phyloP scores from a whole-genome alignment of 2,888 invertebrate species.

The Nomada lathburiana region DNA sequence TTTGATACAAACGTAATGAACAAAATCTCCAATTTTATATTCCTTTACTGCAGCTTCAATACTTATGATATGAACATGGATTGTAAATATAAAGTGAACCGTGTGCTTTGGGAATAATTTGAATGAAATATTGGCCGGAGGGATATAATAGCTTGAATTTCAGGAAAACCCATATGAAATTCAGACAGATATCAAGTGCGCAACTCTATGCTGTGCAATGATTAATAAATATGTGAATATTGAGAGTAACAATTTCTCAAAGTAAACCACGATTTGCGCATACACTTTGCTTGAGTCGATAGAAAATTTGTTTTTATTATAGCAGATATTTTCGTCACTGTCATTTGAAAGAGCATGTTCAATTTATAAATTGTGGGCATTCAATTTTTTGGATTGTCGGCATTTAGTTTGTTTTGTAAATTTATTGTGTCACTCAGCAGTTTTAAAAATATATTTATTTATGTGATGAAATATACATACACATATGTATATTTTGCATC shows the following conservation, averaged over 20 bases:
- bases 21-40: not conserved
- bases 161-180: not conserved
- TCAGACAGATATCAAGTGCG: not conserved
- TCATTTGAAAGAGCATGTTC: too few species aligned
- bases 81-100: constrained; percentile 11
- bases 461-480: too few species aligned
- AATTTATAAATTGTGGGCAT: too few species aligned
- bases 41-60: not conserved
- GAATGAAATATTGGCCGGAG: constrained; percentile 13
- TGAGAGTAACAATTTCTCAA: not conserved
- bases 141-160: constrained; percentile 1
- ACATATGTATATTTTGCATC: too few species aligned
- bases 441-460: too few species aligned
- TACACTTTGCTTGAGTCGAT: too few species aligned
- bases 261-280: not conserved
- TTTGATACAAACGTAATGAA: too few species aligned
- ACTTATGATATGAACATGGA: not conserved
- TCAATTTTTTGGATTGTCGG: too few species aligned
- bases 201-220: not conserved
- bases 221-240: constrained; percentile 14
- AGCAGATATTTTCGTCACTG: too few species aligned
- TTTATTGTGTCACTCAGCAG: too few species aligned
- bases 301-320: too few species aligned
- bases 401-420: too few species aligned
- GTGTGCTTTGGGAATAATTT: constrained; percentile 23